phyloP scores from a whole-genome alignment of 2,888 invertebrate species.

The Abrostola triplasia region DNA sequence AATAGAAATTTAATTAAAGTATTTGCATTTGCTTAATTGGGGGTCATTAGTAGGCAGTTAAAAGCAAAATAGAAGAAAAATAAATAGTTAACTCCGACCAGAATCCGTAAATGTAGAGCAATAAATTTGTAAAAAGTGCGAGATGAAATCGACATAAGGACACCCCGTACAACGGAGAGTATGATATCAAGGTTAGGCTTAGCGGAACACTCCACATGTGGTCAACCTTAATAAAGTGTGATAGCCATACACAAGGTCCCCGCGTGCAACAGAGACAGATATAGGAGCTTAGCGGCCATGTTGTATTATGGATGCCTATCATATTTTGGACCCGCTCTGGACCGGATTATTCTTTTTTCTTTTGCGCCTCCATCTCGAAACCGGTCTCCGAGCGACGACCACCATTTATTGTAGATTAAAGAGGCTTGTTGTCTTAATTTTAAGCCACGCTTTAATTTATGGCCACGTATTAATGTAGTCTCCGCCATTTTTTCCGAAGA shows the following conservation, averaged over 20 bases:
- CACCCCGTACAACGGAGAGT: slow-evolving; percentile 83
- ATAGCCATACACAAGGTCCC: slow-evolving; percentile 70
- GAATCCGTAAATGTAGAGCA: slow-evolving; percentile 23
- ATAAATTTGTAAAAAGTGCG: slow-evolving; percentile 51
- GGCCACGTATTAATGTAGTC: slow-evolving; percentile 84
- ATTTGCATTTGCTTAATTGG: neutral
- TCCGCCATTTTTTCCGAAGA: slow-evolving; percentile 82
- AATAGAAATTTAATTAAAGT: neutral
- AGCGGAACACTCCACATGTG: slow-evolving; percentile 89
- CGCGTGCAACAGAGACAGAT: slow-evolving; percentile 74
- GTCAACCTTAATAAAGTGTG: slow-evolving; percentile 87
- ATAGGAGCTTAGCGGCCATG: slow-evolving; percentile 87
- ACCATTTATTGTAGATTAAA: slow-evolving; percentile 89
- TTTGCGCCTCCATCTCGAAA: slow-evolving; percentile 85
- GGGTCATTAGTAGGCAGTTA: neutral
- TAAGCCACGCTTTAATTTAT: slow-evolving; percentile 88
- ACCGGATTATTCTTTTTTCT: slow-evolving; percentile 87
- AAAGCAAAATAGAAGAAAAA: neutral
- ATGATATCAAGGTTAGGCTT: slow-evolving; percentile 89
- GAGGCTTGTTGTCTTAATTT: slow-evolving; percentile 89
- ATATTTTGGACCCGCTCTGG: slow-evolving; percentile 88
- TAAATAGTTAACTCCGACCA: neutral
- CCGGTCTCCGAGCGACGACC: slow-evolving; percentile 86
- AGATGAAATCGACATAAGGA: slow-evolving; percentile 59
- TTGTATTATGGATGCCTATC: slow-evolving; percentile 89